These are phyloP conservation scores for Agrotis segetum DNA, from an alignment of 2,888 invertebrate genomes.

Conservation along the genomic window DNA sequence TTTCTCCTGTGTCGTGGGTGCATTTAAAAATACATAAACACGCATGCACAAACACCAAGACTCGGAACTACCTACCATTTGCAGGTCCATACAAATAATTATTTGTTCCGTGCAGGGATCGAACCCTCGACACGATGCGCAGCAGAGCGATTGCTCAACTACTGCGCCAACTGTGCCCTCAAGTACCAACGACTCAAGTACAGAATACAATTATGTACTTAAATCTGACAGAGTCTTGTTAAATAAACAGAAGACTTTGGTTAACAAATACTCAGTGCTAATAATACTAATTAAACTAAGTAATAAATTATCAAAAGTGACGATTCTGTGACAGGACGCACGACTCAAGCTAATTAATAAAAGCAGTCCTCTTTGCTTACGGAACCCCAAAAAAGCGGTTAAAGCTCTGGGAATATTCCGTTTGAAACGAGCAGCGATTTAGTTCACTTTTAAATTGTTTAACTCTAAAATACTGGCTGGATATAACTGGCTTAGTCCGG, in stretches of 20 bases:
- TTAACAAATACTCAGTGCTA: background rate
- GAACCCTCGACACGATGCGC: too few relatives aligned
- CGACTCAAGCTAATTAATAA: background rate
- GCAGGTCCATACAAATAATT: too few relatives aligned
- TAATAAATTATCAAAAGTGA: background rate
- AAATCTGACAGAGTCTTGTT: background rate
- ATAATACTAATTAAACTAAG: background rate
- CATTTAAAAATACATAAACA: too few relatives aligned
- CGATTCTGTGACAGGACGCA: background rate
- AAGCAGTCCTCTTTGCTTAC: background rate
- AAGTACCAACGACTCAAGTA: too few relatives aligned
- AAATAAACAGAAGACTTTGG: too few relatives aligned
- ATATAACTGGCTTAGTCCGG: slow-evolving; percentile 18
- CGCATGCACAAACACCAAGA: too few relatives aligned
- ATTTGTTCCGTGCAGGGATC: too few relatives aligned
- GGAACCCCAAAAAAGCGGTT: slow-evolving; percentile 37
- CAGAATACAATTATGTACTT: too few relatives aligned
- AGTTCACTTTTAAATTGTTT: slow-evolving; percentile 21
- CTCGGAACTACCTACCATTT: too few relatives aligned
- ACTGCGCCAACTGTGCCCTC: too few relatives aligned
- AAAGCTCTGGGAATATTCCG: slow-evolving; percentile 36
- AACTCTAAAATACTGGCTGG: slow-evolving; percentile 33
- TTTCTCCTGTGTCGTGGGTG: too few relatives aligned
- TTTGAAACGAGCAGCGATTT: slow-evolving; percentile 41
- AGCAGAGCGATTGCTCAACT: too few relatives aligned